A percentile compares a stretch with the other conserved stretches of the same genome.
Conservation (phyloP, 1,140 invertebrate genomes). For the Trissolcus basalis region DNA sequence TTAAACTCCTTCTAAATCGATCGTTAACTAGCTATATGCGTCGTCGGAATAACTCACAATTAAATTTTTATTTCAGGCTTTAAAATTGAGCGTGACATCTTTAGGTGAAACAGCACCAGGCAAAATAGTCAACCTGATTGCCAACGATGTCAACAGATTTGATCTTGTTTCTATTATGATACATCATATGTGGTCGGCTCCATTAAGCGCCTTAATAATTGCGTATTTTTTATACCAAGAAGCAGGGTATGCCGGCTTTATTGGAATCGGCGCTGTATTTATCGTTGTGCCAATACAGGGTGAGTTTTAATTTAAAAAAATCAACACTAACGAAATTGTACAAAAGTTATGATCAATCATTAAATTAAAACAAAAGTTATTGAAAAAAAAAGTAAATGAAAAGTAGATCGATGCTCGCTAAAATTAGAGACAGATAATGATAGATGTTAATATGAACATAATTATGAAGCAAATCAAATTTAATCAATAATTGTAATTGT, state of each 20-base stretch:
- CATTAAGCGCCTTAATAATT: slow-evolving; percentile 79
- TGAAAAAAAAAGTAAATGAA: too few species aligned
- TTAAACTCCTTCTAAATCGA: too few species aligned
- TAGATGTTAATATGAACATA: too few species aligned
- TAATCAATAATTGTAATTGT: too few species aligned
- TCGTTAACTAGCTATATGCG: neutral
- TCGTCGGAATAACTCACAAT: neutral
- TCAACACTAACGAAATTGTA: too few species aligned
- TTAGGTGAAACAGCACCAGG: slow-evolving; percentile 87
- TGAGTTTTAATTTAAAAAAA: slow-evolving; percentile 57
- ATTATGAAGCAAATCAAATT: too few species aligned
- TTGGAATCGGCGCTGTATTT: slow-evolving; percentile 83
- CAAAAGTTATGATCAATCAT: too few species aligned
- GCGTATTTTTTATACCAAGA: slow-evolving; percentile 81
- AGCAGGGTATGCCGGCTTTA: slow-evolving; percentile 81
- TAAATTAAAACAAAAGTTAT: too few species aligned
- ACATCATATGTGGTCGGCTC: slow-evolving; percentile 82
- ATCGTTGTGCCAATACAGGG: slow-evolving; percentile 85
- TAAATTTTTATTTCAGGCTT: slow-evolving; percentile 69
- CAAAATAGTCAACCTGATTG: slow-evolving; percentile 89
- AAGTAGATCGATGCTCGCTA: too few species aligned
- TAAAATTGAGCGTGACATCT: slow-evolving; percentile 80
- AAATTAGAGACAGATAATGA: too few species aligned
- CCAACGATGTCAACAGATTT: slow-evolving; percentile 85
- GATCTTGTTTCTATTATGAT: slow-evolving; percentile 79